Evolutionary conservation across 35 echinoderm and acorn worm species (phyloP), one percentile per base, ranked within the genome.

Genomic region (Ophiothrix spiculata): DNA sequence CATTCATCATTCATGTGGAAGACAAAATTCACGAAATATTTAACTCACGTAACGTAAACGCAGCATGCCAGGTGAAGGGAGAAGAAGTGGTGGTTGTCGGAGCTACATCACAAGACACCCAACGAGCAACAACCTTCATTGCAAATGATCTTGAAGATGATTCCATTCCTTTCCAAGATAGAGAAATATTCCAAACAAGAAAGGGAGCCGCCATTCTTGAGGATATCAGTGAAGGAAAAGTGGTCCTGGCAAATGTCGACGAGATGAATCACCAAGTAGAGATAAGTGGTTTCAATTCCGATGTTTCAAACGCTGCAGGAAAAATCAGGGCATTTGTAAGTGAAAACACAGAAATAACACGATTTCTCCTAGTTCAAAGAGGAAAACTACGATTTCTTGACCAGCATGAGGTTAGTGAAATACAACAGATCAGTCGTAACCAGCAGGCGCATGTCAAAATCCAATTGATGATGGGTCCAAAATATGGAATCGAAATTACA

Each of bases 11-110:
- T 15, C 10, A 38, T 28, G 33, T 69, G 4, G 36, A 31, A 10
- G 77, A 88, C 60, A 75, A 80, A 64, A 33, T 88, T 39, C 42
- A 80, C 37, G 49, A 74, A 1, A 63, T 88, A 37, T 31, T 80
- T 25, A 0, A 32, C 25, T 54, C 77, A 36, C 40, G 54, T 28
- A 37, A 63, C 0, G 36, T 80, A 33, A 16, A 38, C 13, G 78
- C 56, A 64, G 54, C 76, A 16, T 88, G 78, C 39, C 36, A 36
- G 25, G 29, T 80, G 37, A 4, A 40, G 54, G 3, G 86, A 74
- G 37, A 64, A 78, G 12, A 78, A 56, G 32, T 80, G 17, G 39
- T 14, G 14, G 31, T 88, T 14, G 40, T 42, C 35, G 77, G 40
- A 56, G 78, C 76, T 0, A 60, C 86, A 11, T 12, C 17, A 29